Percentiles rank a stretch among this genome's conserved stretches.
These are phyloP conservation scores for Atrina japonica DNA, from an alignment of 2,888 invertebrate genomes.

Conservation along the genomic window DNA sequence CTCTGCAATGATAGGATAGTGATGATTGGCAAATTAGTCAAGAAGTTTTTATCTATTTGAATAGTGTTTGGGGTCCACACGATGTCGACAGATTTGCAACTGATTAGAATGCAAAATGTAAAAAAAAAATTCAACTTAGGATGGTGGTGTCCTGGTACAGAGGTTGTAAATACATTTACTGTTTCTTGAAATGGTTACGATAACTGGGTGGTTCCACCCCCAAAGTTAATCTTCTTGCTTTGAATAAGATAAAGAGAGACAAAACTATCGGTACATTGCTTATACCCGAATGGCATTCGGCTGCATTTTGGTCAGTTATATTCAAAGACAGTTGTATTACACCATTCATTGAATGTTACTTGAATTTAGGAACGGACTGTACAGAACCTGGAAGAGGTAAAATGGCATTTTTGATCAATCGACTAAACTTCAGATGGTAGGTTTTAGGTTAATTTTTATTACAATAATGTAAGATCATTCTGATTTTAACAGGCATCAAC, in stretches of 20 bases:
- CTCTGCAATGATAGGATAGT: constrained; percentile 19
- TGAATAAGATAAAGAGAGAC: constrained; percentile 26
- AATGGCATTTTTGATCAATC: constrained; percentile 5
- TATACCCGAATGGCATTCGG: not conserved
- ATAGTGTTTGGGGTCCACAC: constrained; percentile 14
- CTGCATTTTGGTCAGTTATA: constrained; percentile 10
- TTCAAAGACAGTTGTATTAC: no score
- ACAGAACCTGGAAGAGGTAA: constrained; percentile 1
- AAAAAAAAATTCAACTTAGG: constrained; percentile 23
- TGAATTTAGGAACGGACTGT: not conserved
- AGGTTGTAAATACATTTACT: constrained; percentile 37
- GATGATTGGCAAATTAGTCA: constrained; percentile 24
- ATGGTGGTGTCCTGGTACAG: constrained; percentile 15
- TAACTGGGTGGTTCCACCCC: constrained; percentile 51
- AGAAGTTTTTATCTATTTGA: not conserved
- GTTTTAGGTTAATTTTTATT: no score
- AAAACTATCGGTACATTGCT: not conserved
- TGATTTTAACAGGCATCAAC: no score
- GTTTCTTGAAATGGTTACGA: constrained; percentile 31
- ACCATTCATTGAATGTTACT: no score
- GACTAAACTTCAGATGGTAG: not conserved
- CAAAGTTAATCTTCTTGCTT: constrained; percentile 30
- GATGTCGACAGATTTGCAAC: constrained; percentile 21
- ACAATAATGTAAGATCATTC: no score
- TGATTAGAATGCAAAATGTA: constrained; percentile 30